These are phyloP conservation scores for Oreamnos americanus DNA, from an alignment of 2,113 vertebrate genomes.

Conservation along the genomic window DNA sequence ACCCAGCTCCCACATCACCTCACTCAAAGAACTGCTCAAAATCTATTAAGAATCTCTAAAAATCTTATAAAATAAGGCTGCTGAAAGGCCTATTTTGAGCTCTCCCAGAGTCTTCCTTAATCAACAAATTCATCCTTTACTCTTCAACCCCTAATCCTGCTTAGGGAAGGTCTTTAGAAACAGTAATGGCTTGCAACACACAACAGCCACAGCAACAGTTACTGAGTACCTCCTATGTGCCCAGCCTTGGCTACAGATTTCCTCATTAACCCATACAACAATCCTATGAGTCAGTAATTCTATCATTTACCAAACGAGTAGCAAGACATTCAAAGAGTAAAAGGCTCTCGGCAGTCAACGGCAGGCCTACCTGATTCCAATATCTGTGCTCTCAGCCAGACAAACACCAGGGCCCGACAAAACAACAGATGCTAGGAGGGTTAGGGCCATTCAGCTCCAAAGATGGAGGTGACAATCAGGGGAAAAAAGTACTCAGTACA, in stretches of 20 bases:
- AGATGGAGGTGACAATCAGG: neutral
- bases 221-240: neutral
- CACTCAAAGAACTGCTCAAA: neutral
- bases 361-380: neutral
- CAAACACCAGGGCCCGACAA: neutral
- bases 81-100: neutral
- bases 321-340: neutral
- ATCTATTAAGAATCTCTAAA: neutral
- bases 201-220: neutral
- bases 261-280: neutral
- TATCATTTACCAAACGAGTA: slow-evolving; percentile 6
- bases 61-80: neutral
- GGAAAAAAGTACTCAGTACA: neutral
- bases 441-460: neutral
- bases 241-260: neutral
- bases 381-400: neutral
- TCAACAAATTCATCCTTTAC: neutral
- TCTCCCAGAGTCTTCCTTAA: neutral
- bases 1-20: neutral
- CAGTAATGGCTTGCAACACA: neutral
- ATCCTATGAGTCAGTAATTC: neutral
- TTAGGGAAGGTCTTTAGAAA: neutral
- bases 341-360: neutral
- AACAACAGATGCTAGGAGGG: neutral
- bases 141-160: neutral